A percentile compares a stretch with the other conserved stretches of the same genome.
Evolutionary conservation across 2,888 invertebrate genomes (phyloP).

Genomic region (Cactoblastis cactorum): DNA sequence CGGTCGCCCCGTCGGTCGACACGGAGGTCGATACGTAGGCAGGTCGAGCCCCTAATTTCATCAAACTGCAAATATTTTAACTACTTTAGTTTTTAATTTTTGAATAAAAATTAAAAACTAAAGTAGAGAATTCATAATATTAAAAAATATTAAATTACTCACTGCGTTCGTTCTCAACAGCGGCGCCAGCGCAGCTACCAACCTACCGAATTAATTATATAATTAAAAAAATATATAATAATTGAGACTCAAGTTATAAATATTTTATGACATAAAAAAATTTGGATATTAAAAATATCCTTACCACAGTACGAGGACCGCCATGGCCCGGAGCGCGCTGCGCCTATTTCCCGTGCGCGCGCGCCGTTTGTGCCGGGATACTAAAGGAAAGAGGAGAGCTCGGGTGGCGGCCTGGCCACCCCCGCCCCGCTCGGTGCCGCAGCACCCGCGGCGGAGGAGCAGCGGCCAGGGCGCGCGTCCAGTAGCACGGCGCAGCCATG

Average conservation of each 20-base stretch:
- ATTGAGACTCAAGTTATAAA: not conserved
- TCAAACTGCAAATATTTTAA: not conserved
- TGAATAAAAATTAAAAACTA: too few species aligned
- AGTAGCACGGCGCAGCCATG: conserved; percentile 76
- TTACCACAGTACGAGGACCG: conserved; percentile 73
- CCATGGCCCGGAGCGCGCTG: conserved; percentile 75
- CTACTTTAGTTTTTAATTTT: not conserved
- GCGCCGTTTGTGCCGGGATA: conserved; percentile 76
- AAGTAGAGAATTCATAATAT: too few species aligned
- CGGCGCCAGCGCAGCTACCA: conserved; percentile 62
- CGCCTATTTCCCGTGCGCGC: conserved; percentile 76
- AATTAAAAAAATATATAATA: not conserved
- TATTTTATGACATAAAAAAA: not conserved
- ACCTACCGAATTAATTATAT: conserved; percentile 42
- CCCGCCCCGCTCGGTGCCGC: conserved; percentile 53
- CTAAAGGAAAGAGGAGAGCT: conserved; percentile 68
- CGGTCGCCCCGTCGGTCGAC: conserved; percentile 29
- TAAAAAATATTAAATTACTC: conserved; percentile 36
- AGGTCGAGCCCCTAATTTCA: conserved; percentile 40
- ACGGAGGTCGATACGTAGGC: too few species aligned
- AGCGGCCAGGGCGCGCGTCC: conserved; percentile 58
- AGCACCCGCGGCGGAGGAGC: conserved; percentile 38
- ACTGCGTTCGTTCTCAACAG: conserved; percentile 58
- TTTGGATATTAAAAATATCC: conserved; percentile 22
- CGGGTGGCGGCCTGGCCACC: conserved; percentile 54